A percentile compares a stretch with the other conserved stretches of the same genome.
Evolutionary conservation across 2,113 vertebrate species (phyloP).

Genomic region (Daphoenositta chrysoptera): DNA sequence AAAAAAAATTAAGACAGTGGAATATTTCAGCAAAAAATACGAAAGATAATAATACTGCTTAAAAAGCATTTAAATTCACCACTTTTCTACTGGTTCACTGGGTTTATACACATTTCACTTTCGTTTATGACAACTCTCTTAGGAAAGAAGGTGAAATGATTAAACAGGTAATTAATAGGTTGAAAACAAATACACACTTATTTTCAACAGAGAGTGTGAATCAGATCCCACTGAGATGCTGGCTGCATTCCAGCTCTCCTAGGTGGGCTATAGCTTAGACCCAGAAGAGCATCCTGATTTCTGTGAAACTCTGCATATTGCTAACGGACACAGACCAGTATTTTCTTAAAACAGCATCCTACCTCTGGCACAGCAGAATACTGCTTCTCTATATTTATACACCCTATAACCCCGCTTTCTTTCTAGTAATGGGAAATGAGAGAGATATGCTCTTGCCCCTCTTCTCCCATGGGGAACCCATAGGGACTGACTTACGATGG

Average conservation of each 20-base stretch:
- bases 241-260: neutral
- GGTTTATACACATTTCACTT: neutral
- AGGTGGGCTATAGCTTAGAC: too few species aligned
- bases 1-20: neutral
- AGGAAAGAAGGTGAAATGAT: neutral
- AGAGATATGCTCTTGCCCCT: neutral
- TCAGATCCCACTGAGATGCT: neutral
- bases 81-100: neutral
- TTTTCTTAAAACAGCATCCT: neutral
- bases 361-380: neutral
- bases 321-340: neutral
- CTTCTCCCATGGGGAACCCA: neutral
- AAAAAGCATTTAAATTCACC: neutral
- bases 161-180: neutral
- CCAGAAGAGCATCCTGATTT: neutral
- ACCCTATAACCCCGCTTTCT: neutral
- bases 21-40: neutral
- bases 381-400: neutral
- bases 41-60: neutral
- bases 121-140: neutral
- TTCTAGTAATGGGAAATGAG: neutral
- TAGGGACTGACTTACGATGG: neutral
- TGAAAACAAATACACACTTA: rapidly evolving
- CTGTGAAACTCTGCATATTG: rapidly evolving
- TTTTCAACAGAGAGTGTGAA: neutral